phyloP scores from a whole-genome alignment of 2,797 vertebrate species.

The Micrastur ruficollis region DNA sequence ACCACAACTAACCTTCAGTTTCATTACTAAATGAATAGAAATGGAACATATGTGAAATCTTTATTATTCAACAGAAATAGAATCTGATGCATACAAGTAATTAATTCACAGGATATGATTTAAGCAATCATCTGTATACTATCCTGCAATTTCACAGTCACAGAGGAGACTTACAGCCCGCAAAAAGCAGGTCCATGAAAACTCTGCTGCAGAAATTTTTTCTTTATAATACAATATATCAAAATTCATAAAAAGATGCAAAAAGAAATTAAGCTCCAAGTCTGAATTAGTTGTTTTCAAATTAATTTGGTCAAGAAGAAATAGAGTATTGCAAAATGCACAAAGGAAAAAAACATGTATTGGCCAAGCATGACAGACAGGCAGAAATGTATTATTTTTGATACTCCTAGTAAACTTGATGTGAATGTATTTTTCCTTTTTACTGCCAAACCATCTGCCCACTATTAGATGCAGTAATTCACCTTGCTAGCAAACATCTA shows the following conservation, averaged over 20 bases:
- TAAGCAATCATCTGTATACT: background rate
- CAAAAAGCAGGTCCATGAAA: background rate
- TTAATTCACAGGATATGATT: background rate
- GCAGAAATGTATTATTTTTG: background rate
- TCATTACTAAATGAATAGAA: background rate
- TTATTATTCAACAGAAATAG: background rate
- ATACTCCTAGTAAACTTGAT: background rate
- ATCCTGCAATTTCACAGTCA: background rate
- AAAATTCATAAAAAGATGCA: background rate
- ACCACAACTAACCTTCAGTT: background rate
- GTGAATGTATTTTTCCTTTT: background rate
- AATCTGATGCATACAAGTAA: background rate
- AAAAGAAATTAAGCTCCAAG: background rate
- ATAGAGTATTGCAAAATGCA: background rate
- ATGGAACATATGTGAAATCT: background rate
- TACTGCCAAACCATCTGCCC: background rate
- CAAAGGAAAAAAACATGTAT: background rate
- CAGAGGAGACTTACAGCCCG: background rate
- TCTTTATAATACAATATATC: background rate
- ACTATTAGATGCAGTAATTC: background rate
- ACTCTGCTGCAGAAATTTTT: background rate
- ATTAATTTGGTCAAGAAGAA: background rate
- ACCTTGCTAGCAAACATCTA: background rate
- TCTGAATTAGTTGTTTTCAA: background rate
- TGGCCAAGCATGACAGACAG: background rate